Conservation (phyloP, 2,113 vertebrate genomes). For the Desmodus rotundus region DNA sequence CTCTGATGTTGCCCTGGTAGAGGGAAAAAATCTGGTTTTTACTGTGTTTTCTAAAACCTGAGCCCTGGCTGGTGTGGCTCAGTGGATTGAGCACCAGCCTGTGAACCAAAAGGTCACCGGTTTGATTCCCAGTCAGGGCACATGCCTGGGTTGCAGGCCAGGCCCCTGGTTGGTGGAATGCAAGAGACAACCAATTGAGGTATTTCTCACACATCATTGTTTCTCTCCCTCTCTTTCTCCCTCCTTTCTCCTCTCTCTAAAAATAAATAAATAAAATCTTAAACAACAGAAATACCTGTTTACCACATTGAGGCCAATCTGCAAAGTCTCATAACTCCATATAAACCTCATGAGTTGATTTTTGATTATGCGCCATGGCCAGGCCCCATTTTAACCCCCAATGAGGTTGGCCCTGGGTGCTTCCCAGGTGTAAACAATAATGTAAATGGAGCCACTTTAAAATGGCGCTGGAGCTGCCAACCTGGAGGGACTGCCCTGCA, state of each 20-base stretch:
- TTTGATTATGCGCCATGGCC: accelerated
- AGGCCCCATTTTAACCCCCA: not conserved
- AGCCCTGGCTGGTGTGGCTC: too few species aligned
- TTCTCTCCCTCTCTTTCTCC: too few species aligned
- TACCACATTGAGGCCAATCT: not conserved
- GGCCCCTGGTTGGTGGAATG: too few species aligned
- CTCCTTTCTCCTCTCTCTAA: too few species aligned
- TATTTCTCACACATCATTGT: too few species aligned
- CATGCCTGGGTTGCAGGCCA: too few species aligned
- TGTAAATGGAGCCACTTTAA: not conserved
- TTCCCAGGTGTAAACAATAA: not conserved
- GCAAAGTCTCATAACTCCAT: accelerated
- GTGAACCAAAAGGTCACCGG: too few species aligned
- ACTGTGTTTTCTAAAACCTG: not conserved
- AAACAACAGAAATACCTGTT: not conserved
- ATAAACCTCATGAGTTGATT: not conserved
- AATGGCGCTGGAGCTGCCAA: not conserved
- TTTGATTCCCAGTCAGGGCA: too few species aligned
- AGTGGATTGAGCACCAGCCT: too few species aligned
- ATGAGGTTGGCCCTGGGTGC: not conserved
- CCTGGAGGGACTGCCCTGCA: not conserved
- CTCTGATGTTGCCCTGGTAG: too few species aligned
- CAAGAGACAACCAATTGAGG: too few species aligned
- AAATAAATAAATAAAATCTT: too few species aligned
- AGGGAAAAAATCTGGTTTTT: not conserved